These are phyloP conservation scores for Hystrix brachyura DNA, from an alignment of 2,113 vertebrate species.

Conservation along the genomic window DNA sequence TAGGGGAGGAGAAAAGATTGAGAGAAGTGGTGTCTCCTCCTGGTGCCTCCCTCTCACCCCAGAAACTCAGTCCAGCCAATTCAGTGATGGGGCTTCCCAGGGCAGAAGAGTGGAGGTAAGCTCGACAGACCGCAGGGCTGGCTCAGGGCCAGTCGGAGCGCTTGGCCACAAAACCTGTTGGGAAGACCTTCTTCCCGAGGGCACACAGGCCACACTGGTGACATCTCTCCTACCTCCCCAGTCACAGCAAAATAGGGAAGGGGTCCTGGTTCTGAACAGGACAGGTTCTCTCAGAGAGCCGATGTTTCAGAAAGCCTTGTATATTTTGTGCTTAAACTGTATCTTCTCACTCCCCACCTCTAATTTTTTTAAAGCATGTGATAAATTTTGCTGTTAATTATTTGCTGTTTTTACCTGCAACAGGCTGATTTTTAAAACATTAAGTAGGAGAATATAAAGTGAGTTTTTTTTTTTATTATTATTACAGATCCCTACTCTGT, in stretches of 20 bases:
- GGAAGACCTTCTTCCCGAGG: constrained; percentile 59
- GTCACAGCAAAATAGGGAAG: constrained; percentile 72
- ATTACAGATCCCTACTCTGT: constrained; percentile 94
- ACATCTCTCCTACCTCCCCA: constrained; percentile 49
- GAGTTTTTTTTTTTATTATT: constrained; percentile 62
- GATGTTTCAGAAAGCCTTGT: constrained; percentile 41
- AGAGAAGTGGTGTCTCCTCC: constrained; percentile 85
- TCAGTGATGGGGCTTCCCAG: constrained; percentile 85
- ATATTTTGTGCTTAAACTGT: constrained; percentile 63
- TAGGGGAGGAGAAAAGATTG: constrained; percentile 85
- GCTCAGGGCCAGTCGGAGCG: constrained; percentile 73
- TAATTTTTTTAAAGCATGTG: constrained; percentile 11
- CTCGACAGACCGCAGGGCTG: constrained; percentile 71
- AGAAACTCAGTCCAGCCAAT: constrained; percentile 84
- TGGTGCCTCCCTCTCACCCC: constrained; percentile 83
- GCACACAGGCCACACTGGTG: constrained; percentile 12
- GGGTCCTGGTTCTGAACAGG: constrained; percentile 65
- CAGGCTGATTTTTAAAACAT: constrained; percentile 48
- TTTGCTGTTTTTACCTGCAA: constrained; percentile 57
- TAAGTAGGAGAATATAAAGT: constrained; percentile 59
- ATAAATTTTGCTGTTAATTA: background rate
- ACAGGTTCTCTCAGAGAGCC: constrained; percentile 53
- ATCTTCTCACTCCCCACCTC: background rate
- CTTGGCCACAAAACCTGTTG: constrained; percentile 65
- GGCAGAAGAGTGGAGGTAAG: constrained; percentile 86